A percentile compares a stretch with the other conserved stretches of the same genome.
phyloP scores from a whole-genome alignment of 2,888 invertebrate genomes.

The Clostera curtula region DNA sequence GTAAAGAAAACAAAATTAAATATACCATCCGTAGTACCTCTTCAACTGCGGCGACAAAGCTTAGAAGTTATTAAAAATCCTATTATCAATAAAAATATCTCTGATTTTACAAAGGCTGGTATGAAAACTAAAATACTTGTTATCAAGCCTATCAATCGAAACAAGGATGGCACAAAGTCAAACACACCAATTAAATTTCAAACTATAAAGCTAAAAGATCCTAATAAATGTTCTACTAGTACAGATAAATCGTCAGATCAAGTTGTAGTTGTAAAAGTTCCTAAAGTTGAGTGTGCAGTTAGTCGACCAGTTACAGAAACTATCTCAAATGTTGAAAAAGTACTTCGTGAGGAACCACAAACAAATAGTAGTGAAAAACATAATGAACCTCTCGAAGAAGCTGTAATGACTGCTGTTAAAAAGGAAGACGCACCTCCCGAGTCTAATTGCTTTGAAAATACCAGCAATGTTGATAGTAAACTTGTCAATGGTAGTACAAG shows the following conservation, averaged over 20 bases:
- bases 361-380: conserved; percentile 5
- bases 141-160: conserved; percentile 61
- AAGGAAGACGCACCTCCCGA: background rate
- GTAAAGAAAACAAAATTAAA: conserved; percentile 26
- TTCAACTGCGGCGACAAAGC: conserved; percentile 55
- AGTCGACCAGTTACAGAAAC: conserved; percentile 23
- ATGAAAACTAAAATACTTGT: conserved; percentile 67
- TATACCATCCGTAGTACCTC: conserved; percentile 42
- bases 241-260: conserved; percentile 49
- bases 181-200: conserved; percentile 54
- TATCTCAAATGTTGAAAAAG: conserved; percentile 12
- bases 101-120: conserved; percentile 58
- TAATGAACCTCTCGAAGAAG: conserved; percentile 2
- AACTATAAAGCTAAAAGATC: conserved; percentile 82
- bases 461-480: no score
- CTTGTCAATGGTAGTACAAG: no score
- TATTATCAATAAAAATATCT: conserved; percentile 56
- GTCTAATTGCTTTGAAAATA: no score
- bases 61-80: conserved; percentile 63
- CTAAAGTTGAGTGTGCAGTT: conserved; percentile 47
- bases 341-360: conserved; percentile 3
- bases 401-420: background rate
- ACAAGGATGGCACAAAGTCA: conserved; percentile 41
- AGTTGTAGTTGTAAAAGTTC: conserved; percentile 59
- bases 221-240: conserved; percentile 35